Evolutionary conservation across 2,113 vertebrate species (phyloP), one percentile per base, ranked within the genome.

Genomic region (Hymenochirus boettgeri): DNA sequence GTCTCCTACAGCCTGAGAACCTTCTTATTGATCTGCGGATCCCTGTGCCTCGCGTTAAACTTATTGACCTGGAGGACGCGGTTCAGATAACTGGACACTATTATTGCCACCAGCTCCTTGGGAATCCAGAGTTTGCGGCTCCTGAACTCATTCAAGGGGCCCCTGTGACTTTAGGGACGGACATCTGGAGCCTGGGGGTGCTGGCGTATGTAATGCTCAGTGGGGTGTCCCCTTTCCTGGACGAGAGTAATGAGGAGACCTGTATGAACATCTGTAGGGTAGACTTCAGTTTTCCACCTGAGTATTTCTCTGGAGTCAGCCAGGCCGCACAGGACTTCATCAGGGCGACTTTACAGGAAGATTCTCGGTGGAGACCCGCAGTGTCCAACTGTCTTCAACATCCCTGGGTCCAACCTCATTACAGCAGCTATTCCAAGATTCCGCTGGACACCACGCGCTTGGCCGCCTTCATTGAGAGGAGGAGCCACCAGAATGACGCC

Each of bases 211-310:
- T 99, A 65, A 91, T 93, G 91, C 76, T 99, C 48, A 99, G 96
- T 0, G 96, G 96, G 0, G 96, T 98, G 3, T 99, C 96, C 4
- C 96, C 96, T 0, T 99, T 99, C 74, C 78, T 99, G 75, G 96
- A 99, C 6, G 96, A 99, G 71, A 99, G 95, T 42, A 91, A 88
- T 5, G 96, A 99, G 73, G 96, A 99, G 75, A 99, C 96, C 0
- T 99, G 96, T 7, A 89, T 97, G 76, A 99, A 99, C 0, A 96
- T 99, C 47, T 97, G 93, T 82, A 83, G 90, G 64, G 89, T 94
- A 62, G 96, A 99, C 70, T 99, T 97, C 84, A 97, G 94, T 79
- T 99, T 99, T 73, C 96, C 96, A 0, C 86, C 87, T 0, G 93
- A 98, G 8, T 99, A 94, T 76, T 99, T 99, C 84, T 77, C 82